Percentiles rank a stretch among this genome's conserved stretches.
phyloP scores from a whole-genome alignment of 2,888 invertebrate species.

The Scaptomyza tumidula region DNA sequence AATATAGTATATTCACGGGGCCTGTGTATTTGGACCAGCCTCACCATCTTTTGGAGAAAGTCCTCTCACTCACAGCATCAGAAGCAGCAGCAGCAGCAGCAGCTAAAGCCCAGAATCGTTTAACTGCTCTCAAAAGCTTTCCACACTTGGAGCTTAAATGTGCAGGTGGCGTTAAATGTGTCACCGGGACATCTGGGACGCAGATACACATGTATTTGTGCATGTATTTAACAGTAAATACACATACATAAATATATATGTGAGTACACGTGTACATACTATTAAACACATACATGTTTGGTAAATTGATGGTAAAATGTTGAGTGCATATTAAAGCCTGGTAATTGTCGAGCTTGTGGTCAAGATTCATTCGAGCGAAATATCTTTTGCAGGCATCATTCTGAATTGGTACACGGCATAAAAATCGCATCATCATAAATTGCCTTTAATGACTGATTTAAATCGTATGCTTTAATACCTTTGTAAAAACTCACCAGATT shows the following conservation, averaged over 20 bases:
- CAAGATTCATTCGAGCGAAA: constrained; percentile 3
- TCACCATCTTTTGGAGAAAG: constrained; percentile 17
- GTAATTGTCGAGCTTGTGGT: not conserved
- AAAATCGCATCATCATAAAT: not conserved
- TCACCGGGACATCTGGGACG: constrained; percentile 69
- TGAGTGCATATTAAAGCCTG: not conserved
- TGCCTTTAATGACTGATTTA: not conserved
- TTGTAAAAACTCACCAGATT: not conserved
- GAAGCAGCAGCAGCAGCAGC: not conserved
- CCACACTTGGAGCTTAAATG: constrained; percentile 39
- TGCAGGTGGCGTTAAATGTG: constrained; percentile 68
- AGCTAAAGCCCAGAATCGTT: constrained; percentile 50
- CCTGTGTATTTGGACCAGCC: constrained; percentile 19
- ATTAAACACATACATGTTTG: not conserved
- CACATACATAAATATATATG: not conserved
- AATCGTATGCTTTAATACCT: not conserved
- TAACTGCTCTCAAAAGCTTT: constrained; percentile 60
- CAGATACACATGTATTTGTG: not conserved
- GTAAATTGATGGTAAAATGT: constrained; percentile 3
- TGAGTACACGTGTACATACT: not conserved
- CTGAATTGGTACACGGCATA: not conserved
- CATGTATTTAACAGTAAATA: constrained; percentile 10
- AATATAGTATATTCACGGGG: constrained; percentile 17
- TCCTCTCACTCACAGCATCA: constrained; percentile 59
- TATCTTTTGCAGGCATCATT: not conserved